phyloP scores from a whole-genome alignment of 2,113 vertebrate genomes.

The Perognathus longimembris region DNA sequence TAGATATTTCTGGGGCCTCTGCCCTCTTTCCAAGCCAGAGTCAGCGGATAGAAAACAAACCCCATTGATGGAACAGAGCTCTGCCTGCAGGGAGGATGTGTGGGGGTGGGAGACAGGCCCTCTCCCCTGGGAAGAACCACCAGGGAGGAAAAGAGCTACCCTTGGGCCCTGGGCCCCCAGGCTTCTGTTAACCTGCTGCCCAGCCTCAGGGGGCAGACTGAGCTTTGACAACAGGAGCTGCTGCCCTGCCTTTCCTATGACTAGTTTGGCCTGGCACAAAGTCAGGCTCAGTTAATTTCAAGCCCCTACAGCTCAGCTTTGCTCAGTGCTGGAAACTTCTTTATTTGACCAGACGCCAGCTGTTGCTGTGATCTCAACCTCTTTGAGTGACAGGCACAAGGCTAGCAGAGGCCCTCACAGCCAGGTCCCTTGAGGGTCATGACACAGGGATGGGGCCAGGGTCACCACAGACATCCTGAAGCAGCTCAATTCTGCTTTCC shows the following conservation, averaged over 20 bases:
- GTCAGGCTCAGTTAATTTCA: not conserved
- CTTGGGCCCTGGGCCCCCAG: too few species aligned
- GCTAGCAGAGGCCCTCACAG: not conserved
- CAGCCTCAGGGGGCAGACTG: not conserved
- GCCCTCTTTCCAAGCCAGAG: not conserved
- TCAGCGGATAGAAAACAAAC: not conserved
- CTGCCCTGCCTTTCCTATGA: not conserved
- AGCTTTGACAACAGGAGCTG: not conserved
- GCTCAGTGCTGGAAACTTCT: not conserved
- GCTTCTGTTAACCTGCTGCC: not conserved
- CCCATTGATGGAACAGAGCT: accelerated
- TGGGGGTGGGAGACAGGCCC: too few species aligned
- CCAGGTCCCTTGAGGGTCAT: not conserved
- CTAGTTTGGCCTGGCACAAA: not conserved
- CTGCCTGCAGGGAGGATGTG: too few species aligned
- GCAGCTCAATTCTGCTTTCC: not conserved
- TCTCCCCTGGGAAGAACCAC: not conserved
- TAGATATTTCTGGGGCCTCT: slow-evolving; percentile 32
- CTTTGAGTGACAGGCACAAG: accelerated
- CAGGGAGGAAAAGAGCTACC: not conserved
- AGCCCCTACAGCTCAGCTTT: not conserved
- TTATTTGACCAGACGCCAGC: not conserved
- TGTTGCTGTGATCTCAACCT: not conserved
- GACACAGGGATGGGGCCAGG: not conserved
- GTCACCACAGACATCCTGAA: not conserved